phyloP scores from a whole-genome alignment of 2,888 invertebrate species.

The Timema cristinae region DNA sequence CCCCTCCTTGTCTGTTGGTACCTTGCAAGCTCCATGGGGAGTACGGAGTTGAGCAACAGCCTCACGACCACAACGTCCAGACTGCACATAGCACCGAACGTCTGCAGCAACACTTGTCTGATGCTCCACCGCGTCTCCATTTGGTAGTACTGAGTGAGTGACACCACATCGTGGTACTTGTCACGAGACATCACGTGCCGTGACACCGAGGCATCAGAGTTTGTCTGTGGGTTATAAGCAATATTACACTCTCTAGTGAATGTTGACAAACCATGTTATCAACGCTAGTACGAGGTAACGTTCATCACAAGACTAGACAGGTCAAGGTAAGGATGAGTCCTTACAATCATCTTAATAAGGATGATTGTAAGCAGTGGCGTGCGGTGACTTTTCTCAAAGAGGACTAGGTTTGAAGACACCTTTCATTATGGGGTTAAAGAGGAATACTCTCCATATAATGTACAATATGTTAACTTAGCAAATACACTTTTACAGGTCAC shows the following conservation, averaged over 20 bases:
- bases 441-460: too few species aligned
- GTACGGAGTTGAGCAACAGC: constrained; percentile 78
- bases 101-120: constrained; percentile 73
- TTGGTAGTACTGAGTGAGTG: constrained; percentile 90
- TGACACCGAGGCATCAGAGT: constrained; percentile 86
- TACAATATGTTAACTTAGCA: too few species aligned
- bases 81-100: constrained; percentile 84
- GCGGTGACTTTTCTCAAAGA: too few species aligned
- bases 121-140: constrained; percentile 91
- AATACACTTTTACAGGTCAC: too few species aligned
- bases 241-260: background rate
- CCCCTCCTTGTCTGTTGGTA: too few species aligned
- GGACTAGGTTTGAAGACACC: too few species aligned
- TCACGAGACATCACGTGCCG: constrained; percentile 79
- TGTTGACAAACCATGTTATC: background rate
- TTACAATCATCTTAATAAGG: too few species aligned
- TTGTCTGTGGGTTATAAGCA: constrained; percentile 57
- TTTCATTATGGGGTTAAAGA: too few species aligned
- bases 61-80: constrained; percentile 76
- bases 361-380: too few species aligned
- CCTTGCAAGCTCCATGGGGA: constrained; percentile 87
- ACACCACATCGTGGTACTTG: constrained; percentile 77
- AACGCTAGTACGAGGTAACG: background rate
- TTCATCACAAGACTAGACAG: background rate
- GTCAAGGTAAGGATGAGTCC: background rate